Base-by-base conservation (phyloP, 2,888 invertebrate genomes). In the Tipula confusa region DNA sequence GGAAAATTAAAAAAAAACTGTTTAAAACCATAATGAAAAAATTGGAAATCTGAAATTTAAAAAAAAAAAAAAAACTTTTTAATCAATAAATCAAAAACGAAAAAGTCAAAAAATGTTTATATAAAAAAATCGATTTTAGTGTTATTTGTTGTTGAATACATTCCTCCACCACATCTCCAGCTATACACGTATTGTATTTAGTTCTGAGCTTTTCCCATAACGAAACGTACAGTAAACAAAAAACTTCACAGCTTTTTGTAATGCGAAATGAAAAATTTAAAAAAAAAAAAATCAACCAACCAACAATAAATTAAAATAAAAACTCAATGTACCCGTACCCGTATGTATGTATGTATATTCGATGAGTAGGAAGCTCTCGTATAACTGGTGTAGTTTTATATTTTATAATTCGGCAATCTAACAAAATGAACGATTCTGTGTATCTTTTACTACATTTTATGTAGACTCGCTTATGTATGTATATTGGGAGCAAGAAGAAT, bases 81-180 rank as follows among this genome's bases (percentile, higher is more conserved):
- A 64, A 64, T 64, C 64, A 64, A 64, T 64, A 64, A 64, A 64
- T 64, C 64, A 64, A 64, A 64, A 64, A 64, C n/a, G n/a, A n/a
- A n/a, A n/a, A n/a, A n/a, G n/a, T 24, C 24, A 24, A 64, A 64
- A 24, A 7, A 31, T 64, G 18, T 64, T 64, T 64, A 9, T 64
- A 24, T 9, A 43, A 24, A 64, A 64, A 64, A 64, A 64, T 64
- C 64, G 64, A 64, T 64, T 64, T 64, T 24, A 64, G 24, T 64
- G 13, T 24, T 9, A 64, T 64, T 64, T 11, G 64, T 24, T 64
- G 64, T 64, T 64, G 64, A 24, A 1, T 24, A 24, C 9, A 11
- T 64, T 6, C 18, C 15, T 48, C 64, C 64, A 9, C 24, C 9
- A 64, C 11, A 64, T 64, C 64, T 64, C 64, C 64, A 64, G 24